Base-by-base conservation (phyloP, 1,140 invertebrate species). In the Drosophila baimaii region DNA sequence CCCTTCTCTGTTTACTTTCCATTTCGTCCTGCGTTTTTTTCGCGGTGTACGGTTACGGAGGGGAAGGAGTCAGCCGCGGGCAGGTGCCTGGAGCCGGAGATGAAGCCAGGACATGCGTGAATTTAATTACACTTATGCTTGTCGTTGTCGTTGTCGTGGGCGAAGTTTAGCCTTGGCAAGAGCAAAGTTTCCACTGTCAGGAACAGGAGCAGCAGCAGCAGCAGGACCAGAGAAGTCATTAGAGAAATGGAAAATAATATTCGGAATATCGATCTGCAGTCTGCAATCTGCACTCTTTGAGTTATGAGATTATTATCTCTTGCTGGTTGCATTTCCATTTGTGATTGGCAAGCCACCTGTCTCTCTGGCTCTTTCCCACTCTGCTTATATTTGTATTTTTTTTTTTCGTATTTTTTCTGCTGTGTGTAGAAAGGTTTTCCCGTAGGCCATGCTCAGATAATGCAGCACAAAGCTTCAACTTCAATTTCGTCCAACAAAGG, bases 91-190 rank as follows among this genome's bases (percentile, higher is more conserved):
- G 46, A 15, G 33, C 43, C 23, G 7, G 46, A 15, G 33, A n/a
- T 31, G 33, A 49, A 57, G 65, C 37, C 57, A 43, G 74, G 58
- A 39, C 21, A 58, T 68, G 62, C 54, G 81, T 77, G 75, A 88
- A 85, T 85, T 85, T 85, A 85, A 85, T 85, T 85, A 85, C 66
- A 86, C 74, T 86, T 84, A 74, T 70, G 75, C 73, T 69, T 55
- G 61, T 27, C 15, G 5, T n/a, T 15, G 13, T 37, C 5, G 10
- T 12, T 10, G 31, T 13, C 33, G 12, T 78, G 63, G 51, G 23
- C 39, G 9, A 56, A 63, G 57, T 74, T 74, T 44, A 17, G 46
- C 23, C 7, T 46, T 33, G 65, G 29, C 41, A 15, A 15, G 21
- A 68, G 41, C 17, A 17, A 74, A 29, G 71, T 41, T 55, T 64